These are phyloP conservation scores for Acrobasis repandana DNA, from an alignment of 2,888 invertebrate species.

Conservation along the genomic window DNA sequence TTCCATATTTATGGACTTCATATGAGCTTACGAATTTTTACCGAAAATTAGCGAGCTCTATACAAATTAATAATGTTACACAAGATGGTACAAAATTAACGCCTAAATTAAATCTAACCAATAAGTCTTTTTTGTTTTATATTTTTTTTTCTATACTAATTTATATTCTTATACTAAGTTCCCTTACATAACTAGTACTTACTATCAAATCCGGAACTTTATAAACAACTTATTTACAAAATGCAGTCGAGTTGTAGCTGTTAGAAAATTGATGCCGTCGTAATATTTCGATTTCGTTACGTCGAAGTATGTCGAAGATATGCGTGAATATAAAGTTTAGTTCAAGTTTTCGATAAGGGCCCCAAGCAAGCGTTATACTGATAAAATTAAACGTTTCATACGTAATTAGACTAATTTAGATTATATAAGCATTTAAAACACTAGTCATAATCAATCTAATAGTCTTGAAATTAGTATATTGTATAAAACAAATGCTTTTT, in stretches of 20 bases:
- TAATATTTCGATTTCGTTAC: slow-evolving; percentile 11
- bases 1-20: not conserved
- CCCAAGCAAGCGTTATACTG: not conserved
- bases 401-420: not conserved
- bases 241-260: slow-evolving; percentile 10
- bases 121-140: slow-evolving; percentile 70
- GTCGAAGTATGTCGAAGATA: not conserved
- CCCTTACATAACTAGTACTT: slow-evolving; percentile 51
- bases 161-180: slow-evolving; percentile 41
- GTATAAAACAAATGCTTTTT: not conserved
- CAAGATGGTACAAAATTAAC: not conserved
- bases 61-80: not conserved
- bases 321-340: not conserved
- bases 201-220: slow-evolving; percentile 69
- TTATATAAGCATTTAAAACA: not conserved
- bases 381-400: not conserved
- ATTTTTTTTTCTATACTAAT: slow-evolving; percentile 39
- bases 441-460: too few species aligned
- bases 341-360: slow-evolving; percentile 8
- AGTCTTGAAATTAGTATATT: too few species aligned
- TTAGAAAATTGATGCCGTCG: slow-evolving; percentile 21
- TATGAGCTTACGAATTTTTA: too few species aligned
- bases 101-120: slow-evolving; percentile 31
- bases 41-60: too few species aligned
- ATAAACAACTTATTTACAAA: slow-evolving; percentile 25